Evolutionary conservation across 2,797 vertebrate genomes (phyloP).

Genomic region (Phrynocephalus guinanensis): DNA sequence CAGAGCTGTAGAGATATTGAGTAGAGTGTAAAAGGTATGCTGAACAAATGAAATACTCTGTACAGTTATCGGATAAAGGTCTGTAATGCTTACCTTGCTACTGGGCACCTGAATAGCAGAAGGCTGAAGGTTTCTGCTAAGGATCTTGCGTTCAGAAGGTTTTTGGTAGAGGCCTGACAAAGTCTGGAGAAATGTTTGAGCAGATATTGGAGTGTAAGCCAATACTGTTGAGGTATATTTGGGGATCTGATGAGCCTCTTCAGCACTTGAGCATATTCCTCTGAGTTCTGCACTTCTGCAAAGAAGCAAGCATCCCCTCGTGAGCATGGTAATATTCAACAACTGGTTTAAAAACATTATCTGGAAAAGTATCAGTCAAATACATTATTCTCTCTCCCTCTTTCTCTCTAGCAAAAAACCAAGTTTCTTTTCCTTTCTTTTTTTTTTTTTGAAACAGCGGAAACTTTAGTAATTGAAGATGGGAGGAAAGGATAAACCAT

Average conservation of each 20-base stretch:
- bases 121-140: conserved; percentile 95
- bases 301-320: conserved; percentile 55
- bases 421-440: conserved; percentile 6
- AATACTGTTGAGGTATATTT: conserved; percentile 91
- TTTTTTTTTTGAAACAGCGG: conserved; percentile 55
- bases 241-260: conserved; percentile 86
- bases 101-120: conserved; percentile 89
- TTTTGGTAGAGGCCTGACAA: conserved; percentile 89
- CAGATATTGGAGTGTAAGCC: conserved; percentile 94
- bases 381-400: conserved; percentile 37
- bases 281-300: conserved; percentile 88
- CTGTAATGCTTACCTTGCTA: conserved; percentile 78
- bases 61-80: not conserved
- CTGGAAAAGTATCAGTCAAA: conserved; percentile 15
- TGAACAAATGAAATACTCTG: not conserved
- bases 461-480: conserved; percentile 46
- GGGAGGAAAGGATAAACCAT: conserved; percentile 42
- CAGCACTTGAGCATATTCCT: conserved; percentile 90
- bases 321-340: conserved; percentile 34
- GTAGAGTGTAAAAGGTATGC: conserved; percentile 10
- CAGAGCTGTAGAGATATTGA: conserved; percentile 81
- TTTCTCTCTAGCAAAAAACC: not conserved
- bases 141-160: conserved; percentile 86
- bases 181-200: conserved; percentile 92
- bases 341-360: conserved; percentile 25